Percentiles rank a stretch among this genome's conserved stretches.
Evolutionary conservation across 2,888 invertebrate species (phyloP).

Genomic region (Hypolimnas misippus): DNA sequence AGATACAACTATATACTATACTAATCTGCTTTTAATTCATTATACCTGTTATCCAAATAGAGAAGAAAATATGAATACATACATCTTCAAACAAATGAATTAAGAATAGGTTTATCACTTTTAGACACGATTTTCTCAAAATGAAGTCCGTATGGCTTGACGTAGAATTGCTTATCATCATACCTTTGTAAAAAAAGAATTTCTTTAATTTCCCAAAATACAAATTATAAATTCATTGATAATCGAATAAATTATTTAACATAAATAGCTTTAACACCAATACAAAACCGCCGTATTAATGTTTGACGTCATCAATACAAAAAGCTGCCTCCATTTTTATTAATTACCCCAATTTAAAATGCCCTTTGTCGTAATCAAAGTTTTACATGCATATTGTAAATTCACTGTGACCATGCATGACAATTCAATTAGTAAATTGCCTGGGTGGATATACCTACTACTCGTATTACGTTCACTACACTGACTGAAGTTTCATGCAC

Average conservation of each 20-base stretch:
- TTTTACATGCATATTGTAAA: not conserved
- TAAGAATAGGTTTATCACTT: no score
- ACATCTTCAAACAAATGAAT: no score
- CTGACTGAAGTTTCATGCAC: not conserved
- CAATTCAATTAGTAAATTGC: slow-evolving; percentile 3
- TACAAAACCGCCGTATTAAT: not conserved
- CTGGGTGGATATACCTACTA: not conserved
- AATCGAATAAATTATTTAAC: not conserved
- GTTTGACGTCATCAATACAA: not conserved
- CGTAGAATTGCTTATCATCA: no score
- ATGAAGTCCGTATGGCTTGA: no score
- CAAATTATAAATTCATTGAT: not conserved
- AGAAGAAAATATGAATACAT: no score
- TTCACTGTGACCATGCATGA: not conserved
- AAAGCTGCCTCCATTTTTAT: not conserved
- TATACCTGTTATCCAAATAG: no score
- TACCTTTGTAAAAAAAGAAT: no score
- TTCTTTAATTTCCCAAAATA: no score
- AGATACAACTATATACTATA: no score
- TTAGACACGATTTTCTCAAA: no score
- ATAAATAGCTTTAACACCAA: not conserved
- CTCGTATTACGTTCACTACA: not conserved
- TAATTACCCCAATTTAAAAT: not conserved
- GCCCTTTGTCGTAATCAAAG: not conserved
- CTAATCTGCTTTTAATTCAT: no score